Evolutionary conservation across 2,888 invertebrate species (phyloP).

Genomic region (Cetonia aurata): DNA sequence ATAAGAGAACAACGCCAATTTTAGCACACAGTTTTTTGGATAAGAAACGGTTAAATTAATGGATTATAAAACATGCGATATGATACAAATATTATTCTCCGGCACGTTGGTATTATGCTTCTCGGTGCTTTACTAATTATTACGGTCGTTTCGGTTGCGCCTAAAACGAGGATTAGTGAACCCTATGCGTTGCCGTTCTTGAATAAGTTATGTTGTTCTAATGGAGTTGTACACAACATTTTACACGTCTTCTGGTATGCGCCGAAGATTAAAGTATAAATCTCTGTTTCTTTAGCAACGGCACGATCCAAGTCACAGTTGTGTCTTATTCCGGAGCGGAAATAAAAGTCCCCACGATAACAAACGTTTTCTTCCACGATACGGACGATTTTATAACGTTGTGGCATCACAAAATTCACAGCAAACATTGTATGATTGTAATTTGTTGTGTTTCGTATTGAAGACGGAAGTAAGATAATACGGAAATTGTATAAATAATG

Average conservation of each 20-base stretch:
- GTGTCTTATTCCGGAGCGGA: slow-evolving; percentile 16
- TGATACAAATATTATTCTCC: slow-evolving; percentile 26
- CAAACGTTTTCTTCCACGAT: slow-evolving; percentile 22
- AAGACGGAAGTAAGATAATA: slow-evolving; percentile 5
- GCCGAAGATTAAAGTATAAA: slow-evolving; percentile 58
- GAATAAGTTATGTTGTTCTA: slow-evolving; percentile 50
- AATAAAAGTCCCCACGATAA: slow-evolving; percentile 29
- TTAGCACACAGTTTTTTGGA: too few relatives aligned
- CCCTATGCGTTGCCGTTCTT: slow-evolving; percentile 24
- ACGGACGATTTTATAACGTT: neutral
- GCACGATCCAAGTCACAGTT: slow-evolving; percentile 54
- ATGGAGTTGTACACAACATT: slow-evolving; percentile 56
- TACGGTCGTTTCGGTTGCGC: slow-evolving; percentile 21
- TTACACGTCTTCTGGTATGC: slow-evolving; percentile 50
- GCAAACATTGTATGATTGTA: slow-evolving; percentile 5
- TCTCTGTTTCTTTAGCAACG: slow-evolving; percentile 61
- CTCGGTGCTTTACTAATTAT: slow-evolving; percentile 35
- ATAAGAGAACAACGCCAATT: too few relatives aligned
- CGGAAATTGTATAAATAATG: neutral
- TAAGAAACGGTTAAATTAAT: neutral
- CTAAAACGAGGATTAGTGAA: slow-evolving; percentile 23
- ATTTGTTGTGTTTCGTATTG: slow-evolving; percentile 1
- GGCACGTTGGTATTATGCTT: neutral
- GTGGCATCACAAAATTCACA: slow-evolving; percentile 10
- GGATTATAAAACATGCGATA: neutral